phyloP scores from a whole-genome alignment of 2,113 vertebrate species.

The Silurus asotus region DNA sequence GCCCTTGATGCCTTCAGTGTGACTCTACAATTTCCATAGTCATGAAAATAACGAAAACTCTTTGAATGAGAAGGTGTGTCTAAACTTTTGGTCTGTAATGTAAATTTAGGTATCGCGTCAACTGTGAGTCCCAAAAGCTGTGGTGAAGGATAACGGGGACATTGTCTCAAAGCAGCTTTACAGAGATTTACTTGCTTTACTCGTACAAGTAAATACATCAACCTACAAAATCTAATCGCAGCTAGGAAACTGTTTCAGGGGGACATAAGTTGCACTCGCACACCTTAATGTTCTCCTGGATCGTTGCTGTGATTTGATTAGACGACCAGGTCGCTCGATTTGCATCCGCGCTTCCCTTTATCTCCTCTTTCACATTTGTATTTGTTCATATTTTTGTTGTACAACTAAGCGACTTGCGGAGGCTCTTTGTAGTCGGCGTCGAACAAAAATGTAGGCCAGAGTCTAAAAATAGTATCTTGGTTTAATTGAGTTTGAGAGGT shows the following conservation, averaged over 20 bases:
- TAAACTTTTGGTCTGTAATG: too few species aligned
- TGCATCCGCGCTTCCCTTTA: not conserved
- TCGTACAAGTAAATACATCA: too few species aligned
- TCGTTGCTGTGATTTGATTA: slow-evolving; percentile 59
- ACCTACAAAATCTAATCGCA: too few species aligned
- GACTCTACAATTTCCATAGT: too few species aligned
- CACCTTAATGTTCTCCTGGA: slow-evolving; percentile 19
- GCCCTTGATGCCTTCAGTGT: too few species aligned
- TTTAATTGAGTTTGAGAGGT: not conserved
- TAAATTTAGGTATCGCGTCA: too few species aligned
- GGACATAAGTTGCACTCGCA: not conserved
- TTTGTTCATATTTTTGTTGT: not conserved
- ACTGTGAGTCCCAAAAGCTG: too few species aligned
- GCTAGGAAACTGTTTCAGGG: not conserved
- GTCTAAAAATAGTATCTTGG: not conserved
- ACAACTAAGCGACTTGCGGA: not conserved
- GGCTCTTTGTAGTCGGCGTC: not conserved
- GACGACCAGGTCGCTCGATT: slow-evolving; percentile 55
- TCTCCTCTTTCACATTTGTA: not conserved
- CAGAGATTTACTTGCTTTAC: too few species aligned
- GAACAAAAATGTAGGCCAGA: not conserved
- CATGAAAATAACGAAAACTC: too few species aligned
- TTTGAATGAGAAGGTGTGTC: too few species aligned
- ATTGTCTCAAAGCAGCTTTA: too few species aligned
- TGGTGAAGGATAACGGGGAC: too few species aligned